These are phyloP conservation scores for Homarus americanus DNA, from an alignment of 1,140 invertebrate species.

Conservation along the genomic window DNA sequence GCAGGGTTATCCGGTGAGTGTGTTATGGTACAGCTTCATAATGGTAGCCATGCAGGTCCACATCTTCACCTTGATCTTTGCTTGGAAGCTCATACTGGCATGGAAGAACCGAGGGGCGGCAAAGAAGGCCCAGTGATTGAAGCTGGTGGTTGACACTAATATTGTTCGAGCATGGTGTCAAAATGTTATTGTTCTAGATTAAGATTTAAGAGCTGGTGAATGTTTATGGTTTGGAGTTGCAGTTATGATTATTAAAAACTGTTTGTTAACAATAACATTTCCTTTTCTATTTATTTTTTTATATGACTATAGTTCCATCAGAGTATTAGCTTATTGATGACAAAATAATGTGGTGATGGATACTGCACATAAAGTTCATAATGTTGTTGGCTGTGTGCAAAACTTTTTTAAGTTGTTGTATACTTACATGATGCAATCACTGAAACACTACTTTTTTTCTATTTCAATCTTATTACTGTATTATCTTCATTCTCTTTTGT, in stretches of 20 bases:
- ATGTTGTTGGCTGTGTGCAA: no score
- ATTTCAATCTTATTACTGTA: not conserved
- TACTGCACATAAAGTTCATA: no score
- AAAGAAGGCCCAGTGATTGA: slow-evolving; percentile 78
- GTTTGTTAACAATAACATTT: not conserved
- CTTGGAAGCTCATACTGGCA: slow-evolving; percentile 89
- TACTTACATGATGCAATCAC: no score
- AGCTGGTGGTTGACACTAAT: not conserved
- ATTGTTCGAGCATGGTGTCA: not conserved
- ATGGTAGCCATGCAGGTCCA: slow-evolving; percentile 93
- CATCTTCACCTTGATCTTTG: slow-evolving; percentile 92
- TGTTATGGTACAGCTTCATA: slow-evolving; percentile 96
- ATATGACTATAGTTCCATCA: not conserved
- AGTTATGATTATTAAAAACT: not conserved
- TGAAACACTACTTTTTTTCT: no score
- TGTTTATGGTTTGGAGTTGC: no score
- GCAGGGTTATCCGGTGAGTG: slow-evolving; percentile 92
- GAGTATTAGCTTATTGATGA: not conserved
- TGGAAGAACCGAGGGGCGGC: slow-evolving; percentile 87
- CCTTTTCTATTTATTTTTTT: not conserved
- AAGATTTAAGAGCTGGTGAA: no score
- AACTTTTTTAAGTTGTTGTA: no score
- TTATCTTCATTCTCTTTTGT: not conserved
- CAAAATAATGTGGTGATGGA: no score
- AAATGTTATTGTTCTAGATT: not conserved